These are phyloP conservation scores for Manis crassicaudata DNA, from an alignment of 2,797 vertebrate species.

Conservation along the genomic window DNA sequence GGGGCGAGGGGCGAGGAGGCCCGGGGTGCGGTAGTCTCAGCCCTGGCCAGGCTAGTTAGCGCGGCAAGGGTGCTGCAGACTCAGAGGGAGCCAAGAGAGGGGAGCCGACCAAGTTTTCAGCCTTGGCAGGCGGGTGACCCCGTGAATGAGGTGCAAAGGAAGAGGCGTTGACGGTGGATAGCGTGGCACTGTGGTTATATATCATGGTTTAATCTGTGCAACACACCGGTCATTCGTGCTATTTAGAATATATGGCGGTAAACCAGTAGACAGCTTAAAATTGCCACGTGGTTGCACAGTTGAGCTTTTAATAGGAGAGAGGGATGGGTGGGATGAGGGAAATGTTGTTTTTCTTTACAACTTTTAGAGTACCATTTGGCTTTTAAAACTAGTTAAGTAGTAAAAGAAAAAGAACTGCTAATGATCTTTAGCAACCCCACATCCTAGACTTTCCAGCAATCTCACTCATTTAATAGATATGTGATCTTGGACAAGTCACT, in stretches of 20 bases:
- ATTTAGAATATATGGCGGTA: neutral
- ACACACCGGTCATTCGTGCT: neutral
- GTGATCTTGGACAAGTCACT: conserved; percentile 43
- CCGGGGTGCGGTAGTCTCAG: neutral
- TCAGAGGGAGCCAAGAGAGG: neutral
- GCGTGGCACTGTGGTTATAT: neutral
- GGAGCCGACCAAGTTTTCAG: neutral
- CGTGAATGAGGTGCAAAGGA: fast-evolving
- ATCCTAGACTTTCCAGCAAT: neutral
- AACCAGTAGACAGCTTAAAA: neutral
- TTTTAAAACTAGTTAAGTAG: conserved; percentile 18
- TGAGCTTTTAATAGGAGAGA: neutral
- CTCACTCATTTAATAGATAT: neutral
- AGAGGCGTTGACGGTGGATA: no score
- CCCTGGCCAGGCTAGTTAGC: fast-evolving
- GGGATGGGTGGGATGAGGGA: no score
- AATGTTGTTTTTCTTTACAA: neutral
- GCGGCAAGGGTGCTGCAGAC: neutral
- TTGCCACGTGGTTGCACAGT: neutral
- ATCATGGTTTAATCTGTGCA: neutral
- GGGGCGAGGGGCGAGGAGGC: neutral
- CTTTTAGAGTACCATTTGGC: neutral
- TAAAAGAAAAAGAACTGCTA: neutral
- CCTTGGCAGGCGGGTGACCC: neutral
- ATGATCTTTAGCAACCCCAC: neutral